A percentile compares a stretch with the other conserved stretches of the same genome.
Evolutionary conservation across 2,113 vertebrate species (phyloP).

Genomic region (Podarcis muralis): DNA sequence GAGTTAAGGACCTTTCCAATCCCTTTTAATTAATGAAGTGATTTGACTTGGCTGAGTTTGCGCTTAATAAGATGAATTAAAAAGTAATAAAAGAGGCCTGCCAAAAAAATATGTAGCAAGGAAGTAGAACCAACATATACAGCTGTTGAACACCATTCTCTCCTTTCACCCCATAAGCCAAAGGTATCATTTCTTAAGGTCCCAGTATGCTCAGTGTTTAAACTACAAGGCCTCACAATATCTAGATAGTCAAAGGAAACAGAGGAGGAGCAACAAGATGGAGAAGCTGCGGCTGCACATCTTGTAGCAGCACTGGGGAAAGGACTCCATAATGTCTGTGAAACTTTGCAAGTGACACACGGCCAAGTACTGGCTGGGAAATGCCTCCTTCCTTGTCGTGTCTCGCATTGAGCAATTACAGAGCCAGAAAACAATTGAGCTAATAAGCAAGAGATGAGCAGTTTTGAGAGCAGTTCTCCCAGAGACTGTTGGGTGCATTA

Average conservation of each 20-base stretch:
- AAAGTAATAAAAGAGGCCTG: slow-evolving; percentile 71
- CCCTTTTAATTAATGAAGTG: slow-evolving; percentile 93
- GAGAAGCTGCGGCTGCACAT: not conserved
- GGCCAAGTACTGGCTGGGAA: not conserved
- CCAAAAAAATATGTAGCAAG: slow-evolving; percentile 50
- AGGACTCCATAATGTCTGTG: not conserved
- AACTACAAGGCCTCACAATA: not conserved
- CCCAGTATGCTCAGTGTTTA: not conserved
- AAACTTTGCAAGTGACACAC: not conserved
- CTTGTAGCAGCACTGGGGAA: not conserved
- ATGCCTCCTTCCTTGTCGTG: not conserved
- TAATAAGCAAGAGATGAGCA: not conserved
- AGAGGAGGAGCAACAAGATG: not conserved
- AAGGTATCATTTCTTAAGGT: slow-evolving; percentile 13
- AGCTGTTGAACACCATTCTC: not conserved
- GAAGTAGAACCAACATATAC: slow-evolving; percentile 37
- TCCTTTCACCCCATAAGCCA: slow-evolving; percentile 16
- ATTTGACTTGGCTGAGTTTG: slow-evolving; percentile 85
- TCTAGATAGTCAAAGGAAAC: slow-evolving; percentile 6
- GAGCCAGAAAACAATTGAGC: not conserved
- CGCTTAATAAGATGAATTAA: slow-evolving; percentile 81
- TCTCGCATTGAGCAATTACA: not conserved
- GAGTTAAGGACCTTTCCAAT: slow-evolving; percentile 88
- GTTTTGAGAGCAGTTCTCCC: not conserved
- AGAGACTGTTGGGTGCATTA: not conserved